Percentiles rank a stretch among this genome's conserved stretches.
phyloP scores from a whole-genome alignment of 1,140 invertebrate genomes.

The Diprion similis region DNA sequence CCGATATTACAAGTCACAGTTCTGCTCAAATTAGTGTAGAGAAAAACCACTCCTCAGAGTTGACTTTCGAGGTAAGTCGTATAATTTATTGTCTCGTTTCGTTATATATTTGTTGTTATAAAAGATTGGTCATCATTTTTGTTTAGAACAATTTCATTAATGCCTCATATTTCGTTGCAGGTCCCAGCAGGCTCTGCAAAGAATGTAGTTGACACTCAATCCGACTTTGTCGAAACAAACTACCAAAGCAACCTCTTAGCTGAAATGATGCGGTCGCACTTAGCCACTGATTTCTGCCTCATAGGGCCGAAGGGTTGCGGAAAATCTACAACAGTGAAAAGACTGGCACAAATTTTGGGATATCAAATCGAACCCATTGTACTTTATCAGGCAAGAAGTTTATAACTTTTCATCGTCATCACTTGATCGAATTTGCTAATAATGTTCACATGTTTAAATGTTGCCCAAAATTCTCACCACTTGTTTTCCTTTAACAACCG shows the following conservation, averaged over 20 bases:
- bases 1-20: conserved; percentile 41
- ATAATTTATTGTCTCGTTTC: conserved; percentile 2
- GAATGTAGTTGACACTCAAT: conserved; percentile 15
- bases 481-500: too few relatives aligned
- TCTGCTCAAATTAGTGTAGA: conserved; percentile 42
- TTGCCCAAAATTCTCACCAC: too few relatives aligned
- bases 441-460: too few relatives aligned
- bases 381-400: conserved; percentile 76
- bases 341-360: conserved; percentile 78
- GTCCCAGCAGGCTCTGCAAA: conserved; percentile 45
- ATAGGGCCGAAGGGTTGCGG: conserved; percentile 92
- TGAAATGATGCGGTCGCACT: conserved; percentile 79
- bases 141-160: conserved; percentile 14
- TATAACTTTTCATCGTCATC: background rate
- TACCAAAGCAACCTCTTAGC: conserved; percentile 84
- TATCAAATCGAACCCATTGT: conserved; percentile 89
- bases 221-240: conserved; percentile 71
- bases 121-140: conserved; percentile 15
- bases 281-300: conserved; percentile 85
- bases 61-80: conserved; percentile 54
- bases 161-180: conserved; percentile 34
- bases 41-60: conserved; percentile 43
- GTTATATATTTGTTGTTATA: conserved; percentile 1
- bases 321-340: conserved; percentile 82
- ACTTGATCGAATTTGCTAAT: too few relatives aligned